A percentile compares a stretch with the other conserved stretches of the same genome.
Evolutionary conservation across 2,113 vertebrate species (phyloP).

Genomic region (Sinosuthora webbiana): DNA sequence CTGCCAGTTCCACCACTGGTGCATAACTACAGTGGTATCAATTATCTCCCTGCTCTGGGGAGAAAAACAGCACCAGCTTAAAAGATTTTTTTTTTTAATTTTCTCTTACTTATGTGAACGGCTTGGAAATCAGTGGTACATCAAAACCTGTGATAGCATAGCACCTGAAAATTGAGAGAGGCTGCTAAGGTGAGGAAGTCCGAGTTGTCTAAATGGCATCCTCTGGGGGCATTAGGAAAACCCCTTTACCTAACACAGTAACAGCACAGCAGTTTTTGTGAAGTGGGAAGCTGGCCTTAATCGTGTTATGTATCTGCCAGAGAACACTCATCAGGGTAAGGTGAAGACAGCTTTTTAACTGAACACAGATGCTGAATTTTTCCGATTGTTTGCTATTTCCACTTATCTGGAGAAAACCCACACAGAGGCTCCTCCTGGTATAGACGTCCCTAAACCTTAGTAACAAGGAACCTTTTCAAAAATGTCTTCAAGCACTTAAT

Average conservation of each 20-base stretch:
- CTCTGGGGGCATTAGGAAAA: neutral
- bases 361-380: neutral
- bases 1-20: neutral
- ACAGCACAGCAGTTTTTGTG: neutral
- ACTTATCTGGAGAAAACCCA: neutral
- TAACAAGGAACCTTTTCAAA: neutral
- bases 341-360: constrained; percentile 23
- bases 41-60: neutral
- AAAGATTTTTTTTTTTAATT: neutral
- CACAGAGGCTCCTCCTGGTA: neutral
- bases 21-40: neutral
- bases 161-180: neutral
- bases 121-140: neutral
- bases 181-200: neutral
- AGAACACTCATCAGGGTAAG: neutral
- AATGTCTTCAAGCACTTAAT: neutral
- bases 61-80: neutral
- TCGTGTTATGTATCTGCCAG: neutral
- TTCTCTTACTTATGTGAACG: neutral
- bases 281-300: neutral
- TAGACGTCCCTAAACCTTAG: rapidly evolving
- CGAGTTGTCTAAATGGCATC: neutral
- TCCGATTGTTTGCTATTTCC: neutral
- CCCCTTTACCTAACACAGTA: neutral
- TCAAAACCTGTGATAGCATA: neutral